phyloP scores from a whole-genome alignment of 2,888 invertebrate species.

The Pomacea canaliculata region DNA sequence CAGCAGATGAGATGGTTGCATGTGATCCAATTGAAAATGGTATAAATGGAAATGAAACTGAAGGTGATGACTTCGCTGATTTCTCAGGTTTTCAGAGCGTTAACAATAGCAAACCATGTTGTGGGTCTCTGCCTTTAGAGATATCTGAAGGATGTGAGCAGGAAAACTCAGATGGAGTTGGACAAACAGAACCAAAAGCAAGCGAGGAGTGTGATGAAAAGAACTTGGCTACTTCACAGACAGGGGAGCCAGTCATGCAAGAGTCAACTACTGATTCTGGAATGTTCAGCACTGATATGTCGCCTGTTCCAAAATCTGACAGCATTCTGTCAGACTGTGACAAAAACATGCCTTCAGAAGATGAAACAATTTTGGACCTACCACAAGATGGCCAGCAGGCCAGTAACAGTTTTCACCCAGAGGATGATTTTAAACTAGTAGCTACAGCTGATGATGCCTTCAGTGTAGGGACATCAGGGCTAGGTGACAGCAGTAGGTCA shows the following conservation, averaged over 20 bases:
- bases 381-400: constrained; percentile 12
- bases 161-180: not conserved
- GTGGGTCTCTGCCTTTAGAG: constrained; percentile 5
- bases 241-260: not conserved
- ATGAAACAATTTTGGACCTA: constrained; percentile 33
- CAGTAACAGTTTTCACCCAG: not conserved
- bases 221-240: not conserved
- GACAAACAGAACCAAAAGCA: not conserved
- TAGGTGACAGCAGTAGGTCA: constrained; percentile 1
- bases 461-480: constrained; percentile 5
- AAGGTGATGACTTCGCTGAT: constrained; percentile 34
- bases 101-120: constrained; percentile 4
- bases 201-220: no score
- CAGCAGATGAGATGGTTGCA: not conserved
- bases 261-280: constrained; percentile 52
- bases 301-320: constrained; percentile 47
- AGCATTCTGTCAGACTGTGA: constrained; percentile 35
- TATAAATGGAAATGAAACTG: constrained; percentile 13
- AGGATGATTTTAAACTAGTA: not conserved
- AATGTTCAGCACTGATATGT: constrained; percentile 55
- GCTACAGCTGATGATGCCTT: not conserved
- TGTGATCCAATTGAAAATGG: not conserved
- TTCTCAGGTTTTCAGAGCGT: constrained; percentile 28
- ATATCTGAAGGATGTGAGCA: not conserved
- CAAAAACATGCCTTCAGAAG: constrained; percentile 34